Conservation (phyloP, 2,888 invertebrate species). For the Acholoe squamosa region DNA sequence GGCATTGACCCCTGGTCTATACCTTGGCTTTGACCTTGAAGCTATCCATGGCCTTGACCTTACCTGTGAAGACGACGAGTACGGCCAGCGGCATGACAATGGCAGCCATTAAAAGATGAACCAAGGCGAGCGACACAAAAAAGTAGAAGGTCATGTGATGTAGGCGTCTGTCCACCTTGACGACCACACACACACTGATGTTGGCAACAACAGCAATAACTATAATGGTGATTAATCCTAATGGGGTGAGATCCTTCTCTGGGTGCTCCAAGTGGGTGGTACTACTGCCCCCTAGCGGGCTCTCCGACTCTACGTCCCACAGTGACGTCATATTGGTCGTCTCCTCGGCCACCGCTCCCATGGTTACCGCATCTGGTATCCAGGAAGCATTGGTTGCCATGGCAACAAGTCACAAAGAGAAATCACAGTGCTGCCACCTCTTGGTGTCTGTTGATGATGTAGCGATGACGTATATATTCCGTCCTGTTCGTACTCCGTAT, state of each 20-base stretch:
- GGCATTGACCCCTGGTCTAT: background rate
- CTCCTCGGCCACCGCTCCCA: constrained; percentile 38
- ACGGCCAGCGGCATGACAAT: constrained; percentile 66
- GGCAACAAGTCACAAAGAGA: background rate
- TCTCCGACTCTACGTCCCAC: background rate
- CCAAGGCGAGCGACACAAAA: constrained; percentile 66
- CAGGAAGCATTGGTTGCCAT: constrained; percentile 33
- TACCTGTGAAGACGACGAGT: constrained; percentile 65
- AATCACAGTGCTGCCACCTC: background rate
- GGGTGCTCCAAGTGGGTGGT: background rate
- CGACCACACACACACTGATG: constrained; percentile 65
- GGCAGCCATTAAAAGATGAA: constrained; percentile 67
- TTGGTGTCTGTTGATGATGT: background rate
- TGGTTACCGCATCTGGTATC: constrained; percentile 19
- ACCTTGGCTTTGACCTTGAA: background rate
- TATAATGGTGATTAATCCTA: constrained; percentile 62
- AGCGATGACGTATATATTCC: background rate
- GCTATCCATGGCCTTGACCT: background rate
- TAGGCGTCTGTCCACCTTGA: constrained; percentile 64
- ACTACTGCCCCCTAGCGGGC: background rate
- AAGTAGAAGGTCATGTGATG: constrained; percentile 69
- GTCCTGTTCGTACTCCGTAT: too few species aligned
- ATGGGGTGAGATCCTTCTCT: constrained; percentile 34
- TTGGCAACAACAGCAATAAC: constrained; percentile 60
- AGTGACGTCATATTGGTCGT: constrained; percentile 24